phyloP scores from a whole-genome alignment of 2,888 invertebrate species.

The Lamellibrachia satsuma region DNA sequence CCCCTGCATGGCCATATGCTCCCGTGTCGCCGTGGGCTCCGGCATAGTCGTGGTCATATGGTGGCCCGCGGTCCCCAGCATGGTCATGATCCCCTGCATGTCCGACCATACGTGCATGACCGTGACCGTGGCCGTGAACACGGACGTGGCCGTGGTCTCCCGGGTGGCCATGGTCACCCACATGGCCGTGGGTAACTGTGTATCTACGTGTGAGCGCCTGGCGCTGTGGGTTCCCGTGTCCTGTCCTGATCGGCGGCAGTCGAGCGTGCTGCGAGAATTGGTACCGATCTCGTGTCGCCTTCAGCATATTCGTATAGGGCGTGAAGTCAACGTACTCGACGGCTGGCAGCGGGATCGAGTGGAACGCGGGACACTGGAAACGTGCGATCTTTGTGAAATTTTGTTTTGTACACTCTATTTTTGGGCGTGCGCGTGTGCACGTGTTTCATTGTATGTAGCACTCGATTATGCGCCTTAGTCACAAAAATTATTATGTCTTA shows the following conservation, averaged over 20 bases:
- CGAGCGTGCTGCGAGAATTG: neutral
- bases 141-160: neutral
- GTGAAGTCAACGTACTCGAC: constrained; percentile 6
- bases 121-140: neutral
- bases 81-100: neutral
- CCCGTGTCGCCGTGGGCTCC: neutral
- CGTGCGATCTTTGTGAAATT: neutral
- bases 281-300: neutral
- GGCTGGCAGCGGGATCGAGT: neutral
- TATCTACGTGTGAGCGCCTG: neutral
- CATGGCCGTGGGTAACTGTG: neutral
- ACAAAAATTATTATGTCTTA: too few species aligned
- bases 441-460: too few species aligned
- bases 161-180: neutral
- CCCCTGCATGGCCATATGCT: neutral
- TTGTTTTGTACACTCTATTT: neutral
- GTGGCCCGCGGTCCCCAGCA: neutral
- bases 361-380: neutral
- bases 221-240: neutral
- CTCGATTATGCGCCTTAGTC: too few species aligned
- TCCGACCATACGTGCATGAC: neutral
- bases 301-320: neutral
- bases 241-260: neutral
- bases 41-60: neutral
- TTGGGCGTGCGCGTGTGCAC: too few species aligned